Evolutionary conservation across 1,140 invertebrate genomes (phyloP), one percentile per base, ranked within the genome.

Genomic region (Brachionus rotundiformis): DNA sequence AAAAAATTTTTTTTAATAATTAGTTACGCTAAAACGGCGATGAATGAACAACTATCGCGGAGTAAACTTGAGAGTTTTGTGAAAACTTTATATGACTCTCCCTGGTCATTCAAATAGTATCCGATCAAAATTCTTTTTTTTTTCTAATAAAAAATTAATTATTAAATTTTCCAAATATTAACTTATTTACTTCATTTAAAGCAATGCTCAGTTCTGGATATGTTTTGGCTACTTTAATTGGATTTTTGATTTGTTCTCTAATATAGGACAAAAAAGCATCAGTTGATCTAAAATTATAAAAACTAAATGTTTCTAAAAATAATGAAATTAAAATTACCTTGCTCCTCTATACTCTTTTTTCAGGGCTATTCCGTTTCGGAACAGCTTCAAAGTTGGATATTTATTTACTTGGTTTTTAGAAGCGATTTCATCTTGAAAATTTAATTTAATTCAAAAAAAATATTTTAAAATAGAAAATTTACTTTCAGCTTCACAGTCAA

Each of bases 331-430:
- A 33, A 63, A 8, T 13, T 19, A 65, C 75, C 87, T 85, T 63
- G 87, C 92, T 54, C 91, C 95, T 85, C 97, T 91, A 85, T 98
- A 99, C 88, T 99, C 98, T 85, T 93, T 92, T 88, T 99, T 99
- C 0, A 93, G 91, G 7, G 94, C 91, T 85, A 95, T 91, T 0
- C 97, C 97, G 91, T 96, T 96, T 33, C 94, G 91, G 85, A 98
- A 93, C 19, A 99, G 88, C 89, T 99, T 99, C 39, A 99, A 88
- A 13, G 98, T 99, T 25, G 98, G 98, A 89, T 99, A 99, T 90
- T 99, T 99, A 39, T 75, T 82, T 23, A 82, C 68, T 33, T 73
- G 81, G 71, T 71, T 63, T 71, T 54, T 27, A 25, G 4, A 3
- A 3, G 81, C 61, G n/a, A 82, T 71, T 27, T 41, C 13, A 41